These are phyloP conservation scores for Trinorchestia longiramus DNA, from an alignment of 1,140 invertebrate species.

Conservation along the genomic window DNA sequence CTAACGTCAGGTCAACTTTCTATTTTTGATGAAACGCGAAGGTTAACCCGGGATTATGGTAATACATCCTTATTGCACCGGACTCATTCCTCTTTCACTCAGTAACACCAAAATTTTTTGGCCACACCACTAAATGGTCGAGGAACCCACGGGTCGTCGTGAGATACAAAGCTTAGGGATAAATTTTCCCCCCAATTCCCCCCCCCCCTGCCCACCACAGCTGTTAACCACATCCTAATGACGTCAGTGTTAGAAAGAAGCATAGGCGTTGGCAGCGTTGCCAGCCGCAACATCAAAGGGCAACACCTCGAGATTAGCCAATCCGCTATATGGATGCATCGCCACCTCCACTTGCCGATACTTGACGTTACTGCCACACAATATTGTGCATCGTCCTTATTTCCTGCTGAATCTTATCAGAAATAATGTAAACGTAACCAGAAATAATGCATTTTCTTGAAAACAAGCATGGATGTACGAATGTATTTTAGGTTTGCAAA, in stretches of 20 bases:
- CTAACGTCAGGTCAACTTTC: too few relatives aligned
- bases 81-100: too few relatives aligned
- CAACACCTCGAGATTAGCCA: not conserved
- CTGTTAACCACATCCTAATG: not conserved
- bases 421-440: not conserved
- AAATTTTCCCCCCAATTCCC: not conserved
- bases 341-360: not conserved
- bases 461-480: too few relatives aligned
- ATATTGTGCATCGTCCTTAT: not conserved
- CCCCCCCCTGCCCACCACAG: not conserved
- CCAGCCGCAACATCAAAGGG: slow-evolving; percentile 36
- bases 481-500: too few relatives aligned
- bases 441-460: not conserved
- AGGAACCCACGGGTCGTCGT: too few relatives aligned
- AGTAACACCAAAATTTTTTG: too few relatives aligned
- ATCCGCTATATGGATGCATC: not conserved
- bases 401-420: not conserved
- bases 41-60: too few relatives aligned
- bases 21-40: too few relatives aligned
- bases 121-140: too few relatives aligned
- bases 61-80: too few relatives aligned
- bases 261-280: not conserved
- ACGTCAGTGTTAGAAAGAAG: slow-evolving; percentile 9
- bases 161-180: too few relatives aligned
- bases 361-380: not conserved